Evolutionary conservation across 2,797 vertebrate genomes (phyloP), one percentile per base, ranked within the genome.

Genomic region (Ctenochaetus hawaiiensis): DNA sequence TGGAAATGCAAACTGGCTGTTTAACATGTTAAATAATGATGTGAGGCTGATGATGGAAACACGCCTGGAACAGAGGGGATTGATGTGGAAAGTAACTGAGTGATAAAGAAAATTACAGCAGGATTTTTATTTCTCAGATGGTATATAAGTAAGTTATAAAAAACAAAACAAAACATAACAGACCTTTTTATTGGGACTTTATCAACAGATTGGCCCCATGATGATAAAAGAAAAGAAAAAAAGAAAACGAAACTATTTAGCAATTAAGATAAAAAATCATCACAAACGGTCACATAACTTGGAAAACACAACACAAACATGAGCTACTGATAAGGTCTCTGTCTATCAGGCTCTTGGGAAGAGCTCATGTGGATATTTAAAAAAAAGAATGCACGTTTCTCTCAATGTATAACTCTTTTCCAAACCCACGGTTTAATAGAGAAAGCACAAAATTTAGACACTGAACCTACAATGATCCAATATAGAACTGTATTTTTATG

Each of bases 31-130:
- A 30, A 30, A 30, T 5, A 30, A 30, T 30, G 30, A 30, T 26
- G 68, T 56, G 3, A 67, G 4, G n/a, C 41, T 49, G 23, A 57
- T 34, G 8, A 71, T 57, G 44, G 49, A 69, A 72, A 80, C 57
- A 30, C 72, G 34, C 22, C 48, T 44, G 47, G n/a, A 77, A 51
- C 30, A 66, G 5, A 17, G 48, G 45, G 30, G 58, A 67, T 59
- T 26, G 67, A 66, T 8, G 47, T 64, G 44, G 43, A 70, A 30
- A 30, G 30, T 30, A 30, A 0, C 30, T 67, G 37, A 63, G 44
- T 22, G 18, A 67, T 56, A 51, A 62, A 57, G 45, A 68, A 6
- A 68, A 76, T 4, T 11, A 47, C 51, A 30, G 30, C 41, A 61
- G 20, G 30, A 8, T 53, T 64, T 71, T 65, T 58, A 37, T 58